These are phyloP conservation scores for Fabriciana adippe DNA, from an alignment of 2,888 invertebrate species.

Conservation along the genomic window DNA sequence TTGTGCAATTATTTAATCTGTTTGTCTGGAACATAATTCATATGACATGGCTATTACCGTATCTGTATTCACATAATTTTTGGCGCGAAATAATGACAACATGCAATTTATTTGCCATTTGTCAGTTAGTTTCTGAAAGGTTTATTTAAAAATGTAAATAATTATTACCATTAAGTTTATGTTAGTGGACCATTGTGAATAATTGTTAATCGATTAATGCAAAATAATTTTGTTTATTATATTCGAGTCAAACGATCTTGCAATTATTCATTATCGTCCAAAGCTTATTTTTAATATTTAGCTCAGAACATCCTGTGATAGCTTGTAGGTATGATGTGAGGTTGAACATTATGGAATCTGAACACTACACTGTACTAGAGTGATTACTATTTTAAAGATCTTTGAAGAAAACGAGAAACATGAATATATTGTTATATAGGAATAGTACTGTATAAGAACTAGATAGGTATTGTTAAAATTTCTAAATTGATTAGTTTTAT, in stretches of 20 bases:
- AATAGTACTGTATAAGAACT: too few relatives aligned
- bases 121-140: not conserved
- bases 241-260: not conserved
- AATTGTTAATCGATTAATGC: not conserved
- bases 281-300: conserved; percentile 33
- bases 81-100: not conserved
- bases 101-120: too few relatives aligned
- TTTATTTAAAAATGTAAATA: conserved; percentile 1
- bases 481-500: too few relatives aligned
- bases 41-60: too few relatives aligned
- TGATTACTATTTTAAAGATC: not conserved
- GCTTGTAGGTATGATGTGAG: conserved; percentile 39
- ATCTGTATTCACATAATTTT: not conserved
- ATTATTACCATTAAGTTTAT: not conserved
- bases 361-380: not conserved
- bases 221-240: not conserved
- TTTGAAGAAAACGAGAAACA: not conserved
- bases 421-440: too few relatives aligned
- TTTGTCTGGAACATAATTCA: too few relatives aligned
- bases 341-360: conserved; percentile 22
- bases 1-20: too few relatives aligned
- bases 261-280: conserved; percentile 7
- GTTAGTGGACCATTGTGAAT: conserved; percentile 7
- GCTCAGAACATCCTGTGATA: conserved; percentile 74
- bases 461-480: too few relatives aligned